Percentiles rank a stretch among this genome's conserved stretches.
Conservation (phyloP, 2,888 invertebrate genomes). For the Plagiodera versicolora region DNA sequence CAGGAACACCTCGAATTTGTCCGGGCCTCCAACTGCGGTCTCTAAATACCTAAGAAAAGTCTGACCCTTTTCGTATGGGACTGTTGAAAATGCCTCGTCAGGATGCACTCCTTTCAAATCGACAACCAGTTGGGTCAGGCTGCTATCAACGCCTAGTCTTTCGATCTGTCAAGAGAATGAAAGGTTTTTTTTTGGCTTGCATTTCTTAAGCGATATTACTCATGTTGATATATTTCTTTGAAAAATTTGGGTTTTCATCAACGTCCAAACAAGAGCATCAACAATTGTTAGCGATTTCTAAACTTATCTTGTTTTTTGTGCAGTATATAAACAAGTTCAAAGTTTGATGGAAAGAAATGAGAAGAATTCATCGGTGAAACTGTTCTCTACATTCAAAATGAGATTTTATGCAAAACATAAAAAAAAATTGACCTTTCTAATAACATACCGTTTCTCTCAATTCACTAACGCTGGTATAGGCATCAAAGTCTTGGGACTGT, state of each 20-base stretch:
- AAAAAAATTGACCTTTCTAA: too few relatives aligned
- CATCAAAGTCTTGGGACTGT: constrained; percentile 75
- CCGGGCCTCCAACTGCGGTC: constrained; percentile 75
- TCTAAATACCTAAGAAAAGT: constrained; percentile 88
- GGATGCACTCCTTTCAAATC: constrained; percentile 81
- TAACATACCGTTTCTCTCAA: constrained; percentile 69
- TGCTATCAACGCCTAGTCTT: constrained; percentile 64
- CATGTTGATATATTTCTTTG: too few relatives aligned
- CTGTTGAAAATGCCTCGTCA: constrained; percentile 86
- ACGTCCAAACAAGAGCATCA: too few relatives aligned
- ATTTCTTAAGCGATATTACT: too few relatives aligned
- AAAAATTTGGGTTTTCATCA: too few relatives aligned
- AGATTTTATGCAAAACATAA: not conserved
- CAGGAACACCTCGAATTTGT: constrained; percentile 81
- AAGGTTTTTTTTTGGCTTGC: too few relatives aligned
- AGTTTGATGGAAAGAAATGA: too few relatives aligned
- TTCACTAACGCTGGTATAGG: constrained; percentile 74
- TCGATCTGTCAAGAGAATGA: constrained; percentile 54
- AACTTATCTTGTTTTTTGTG: too few relatives aligned
- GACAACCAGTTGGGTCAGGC: constrained; percentile 78
- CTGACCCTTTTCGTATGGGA: constrained; percentile 93
- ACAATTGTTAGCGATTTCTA: too few relatives aligned
- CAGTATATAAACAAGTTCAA: too few relatives aligned
- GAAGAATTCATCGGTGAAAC: too few relatives aligned
- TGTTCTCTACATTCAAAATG: not conserved